Evolutionary conservation across 2,113 vertebrate species (phyloP), one percentile per base, ranked within the genome.

Genomic region (Corythornis madagascariensis): DNA sequence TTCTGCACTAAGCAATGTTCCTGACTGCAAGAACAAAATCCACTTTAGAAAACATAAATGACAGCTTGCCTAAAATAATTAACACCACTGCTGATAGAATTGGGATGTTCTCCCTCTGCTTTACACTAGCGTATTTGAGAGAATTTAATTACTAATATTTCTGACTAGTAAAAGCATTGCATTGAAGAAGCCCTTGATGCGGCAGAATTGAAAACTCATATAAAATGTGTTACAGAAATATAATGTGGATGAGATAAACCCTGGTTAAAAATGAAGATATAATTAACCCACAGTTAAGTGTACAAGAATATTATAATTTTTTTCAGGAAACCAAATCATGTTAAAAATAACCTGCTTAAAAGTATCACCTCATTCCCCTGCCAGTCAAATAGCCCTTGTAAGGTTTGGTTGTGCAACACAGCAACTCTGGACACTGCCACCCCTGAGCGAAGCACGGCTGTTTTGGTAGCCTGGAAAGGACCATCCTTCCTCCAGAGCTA

Each of bases 51-150:
- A 98, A 96, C 97, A 97, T 98, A 98, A 98, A 98, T 98, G 98
- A 98, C 98, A 98, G 97, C 97, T 98, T 98, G 97, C 97, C 97
- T 98, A 97, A 98, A 98, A 98, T 98, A 98, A 98, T 98, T 98
- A 98, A 98, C 98, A 96, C 97, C 93, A 95, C 92, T 92, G 95
- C 97, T 96, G 97, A 98, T 97, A 95, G 97, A 97, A 97, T 89
- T 97, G 97, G 96, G 96, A 97, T 97, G 87, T 95, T 97, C 97
- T 97, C 95, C 92, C 92, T 97, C 93, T 60, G 88, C 93, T 97
- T 95, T 97, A 96, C 82, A 92, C 81, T 75, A 60, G 94, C 42
- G 29, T 90, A 96, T 96, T 96, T 96, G 69, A 94, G 93, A 93
- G 96, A 96, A 96, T 93, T 94, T 97, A 97, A 98, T 98, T 97